Evolutionary conservation across 1,140 invertebrate genomes (phyloP), one percentile per base, ranked within the genome.

Genomic region (Prorops nasuta): DNA sequence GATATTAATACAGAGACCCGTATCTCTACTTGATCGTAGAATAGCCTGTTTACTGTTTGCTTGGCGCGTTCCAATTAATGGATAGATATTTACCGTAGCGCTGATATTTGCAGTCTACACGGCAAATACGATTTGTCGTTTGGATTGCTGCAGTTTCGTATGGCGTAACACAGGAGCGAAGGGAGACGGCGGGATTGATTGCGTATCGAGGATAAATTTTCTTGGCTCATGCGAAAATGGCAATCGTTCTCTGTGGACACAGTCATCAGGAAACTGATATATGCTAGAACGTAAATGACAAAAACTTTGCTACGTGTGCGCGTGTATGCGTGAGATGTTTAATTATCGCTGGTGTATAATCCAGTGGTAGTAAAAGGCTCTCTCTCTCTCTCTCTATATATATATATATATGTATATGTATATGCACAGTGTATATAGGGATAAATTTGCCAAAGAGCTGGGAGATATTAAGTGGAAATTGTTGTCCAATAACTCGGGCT

Each of bases 61-160:
- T 34, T 43, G 16, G 24, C 37, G 41, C 31, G 37, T 61, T 61
- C 53, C 53, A 37, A 56, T 61, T 60, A 61, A 59, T 43, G 57
- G 32, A 49, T n/a, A n/a, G n/a, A n/a, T 61, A 61, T 61, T 61
- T 61, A 49, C 46, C 42, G 39, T 45, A 32, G 35, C 49, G 38
- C 18, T 35, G 39, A 56, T 56, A 49, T 56, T 60, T 56, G 35
- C 53, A 40, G 12, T 40, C 39, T 44, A 48, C 24, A 49, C 49
- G 50, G 45, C 36, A 56, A 60, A 53, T 49, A 50, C 45, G 16
- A 44, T 48, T 60, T 49, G 46, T 56, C 58, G 39, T 60, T 61
- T 53, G 48, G 49, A 52, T 28, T 20, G 34, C 21, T 36, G 34
- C 20, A 39, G 31, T 42, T 14, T 4, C 24, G 10, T 10, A 28